phyloP scores from a whole-genome alignment of 1,140 invertebrate species.

The Drosophila teissieri region DNA sequence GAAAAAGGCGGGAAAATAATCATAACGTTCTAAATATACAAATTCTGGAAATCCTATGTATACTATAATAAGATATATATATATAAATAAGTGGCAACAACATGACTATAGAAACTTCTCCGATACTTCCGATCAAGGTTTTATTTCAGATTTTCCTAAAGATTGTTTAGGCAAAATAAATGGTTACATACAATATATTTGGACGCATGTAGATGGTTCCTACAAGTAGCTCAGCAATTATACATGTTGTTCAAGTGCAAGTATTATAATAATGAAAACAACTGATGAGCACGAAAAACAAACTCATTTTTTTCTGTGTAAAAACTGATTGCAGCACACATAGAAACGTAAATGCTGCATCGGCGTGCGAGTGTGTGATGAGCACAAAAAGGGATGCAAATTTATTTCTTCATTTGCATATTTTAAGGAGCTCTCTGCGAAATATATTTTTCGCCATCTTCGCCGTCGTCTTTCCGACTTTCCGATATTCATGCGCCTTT shows the following conservation, averaged over 20 bases:
- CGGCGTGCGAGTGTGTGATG: constrained; percentile 35
- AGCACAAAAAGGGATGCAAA: constrained; percentile 75
- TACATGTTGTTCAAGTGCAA: no score
- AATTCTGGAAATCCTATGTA: no score
- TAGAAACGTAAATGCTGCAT: constrained; percentile 14
- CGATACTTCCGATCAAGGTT: no score
- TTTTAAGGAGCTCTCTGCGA: constrained; percentile 81
- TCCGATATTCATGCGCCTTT: constrained; percentile 61
- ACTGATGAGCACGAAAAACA: neutral
- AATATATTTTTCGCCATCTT: constrained; percentile 76
- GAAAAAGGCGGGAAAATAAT: neutral
- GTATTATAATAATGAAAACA: neutral
- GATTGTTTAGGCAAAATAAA: no score
- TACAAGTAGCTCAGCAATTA: no score
- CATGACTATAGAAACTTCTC: no score
- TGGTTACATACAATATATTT: no score
- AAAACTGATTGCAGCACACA: constrained; percentile 54
- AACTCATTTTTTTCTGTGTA: constrained; percentile 15
- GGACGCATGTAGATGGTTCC: no score
- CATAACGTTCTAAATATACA: neutral
- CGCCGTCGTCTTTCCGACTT: constrained; percentile 41
- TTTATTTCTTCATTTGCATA: constrained; percentile 85
- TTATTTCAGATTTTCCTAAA: no score
- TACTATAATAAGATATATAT: no score
- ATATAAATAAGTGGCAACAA: no score